Evolutionary conservation across 2,113 vertebrate genomes (phyloP), one percentile per base, ranked within the genome.

Genomic region (Malurus melanocephalus): DNA sequence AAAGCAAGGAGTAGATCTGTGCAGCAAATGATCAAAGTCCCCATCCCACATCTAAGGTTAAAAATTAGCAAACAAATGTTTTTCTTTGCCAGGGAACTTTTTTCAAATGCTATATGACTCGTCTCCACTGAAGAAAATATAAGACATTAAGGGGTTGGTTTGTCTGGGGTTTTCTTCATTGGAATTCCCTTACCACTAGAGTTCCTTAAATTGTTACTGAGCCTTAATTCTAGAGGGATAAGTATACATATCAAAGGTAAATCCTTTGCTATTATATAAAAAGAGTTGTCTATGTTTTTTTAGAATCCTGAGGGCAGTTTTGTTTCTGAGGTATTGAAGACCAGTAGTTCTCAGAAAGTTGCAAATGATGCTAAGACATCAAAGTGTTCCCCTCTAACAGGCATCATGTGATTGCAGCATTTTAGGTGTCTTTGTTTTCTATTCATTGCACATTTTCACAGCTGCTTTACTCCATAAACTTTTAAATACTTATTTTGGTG

Each of bases 401-500:
- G 38, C 1, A 0, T 86, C 74, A 45, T 51, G 55, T 88, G 80
- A 90, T 81, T 92, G 46, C 81, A 77, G 46, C 81, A 59, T 85
- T 79, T 9, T 71, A 85, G 85, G 30, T 92, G 78, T 87, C 61
- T 95, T 91, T 92, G 61, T 65, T 93, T 96, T 92, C 33, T 96
- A 75, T 65, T 88, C 92, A 95, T 86, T 91, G 90, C 85, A 77
- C 89, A 86, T 92, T 94, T 91, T 93, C 88, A 92, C 93, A 88
- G 83, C 85, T 74, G 77, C 81, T 96, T 96, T 95, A 88, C 89
- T 95, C 87, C 84, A 90, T 94, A 61, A 95, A 73, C 28, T 78
- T 86, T 82, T 82, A 51, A 80, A 55, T 72, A 69, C 78, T 93
- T 87, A 59, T 92, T 93, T 94, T 80, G 52, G 18, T 93, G 56